A percentile compares a stretch with the other conserved stretches of the same genome.
These are phyloP conservation scores for Hippocampus zosterae DNA, from an alignment of 2,113 vertebrate genomes.

Conservation along the genomic window DNA sequence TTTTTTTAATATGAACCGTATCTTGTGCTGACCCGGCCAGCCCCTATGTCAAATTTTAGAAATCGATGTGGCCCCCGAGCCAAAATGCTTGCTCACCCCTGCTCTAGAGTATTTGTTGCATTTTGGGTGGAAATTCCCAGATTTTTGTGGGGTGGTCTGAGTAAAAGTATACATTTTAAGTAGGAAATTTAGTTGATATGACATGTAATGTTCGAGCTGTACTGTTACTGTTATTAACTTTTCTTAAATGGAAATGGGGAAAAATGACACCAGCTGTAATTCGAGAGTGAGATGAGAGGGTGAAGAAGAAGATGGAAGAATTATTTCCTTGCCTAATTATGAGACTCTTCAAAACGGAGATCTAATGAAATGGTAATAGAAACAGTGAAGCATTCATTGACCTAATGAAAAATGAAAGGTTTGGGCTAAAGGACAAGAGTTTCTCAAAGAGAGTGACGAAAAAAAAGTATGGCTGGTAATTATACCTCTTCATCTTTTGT, in stretches of 20 bases:
- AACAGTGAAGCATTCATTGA: conserved; percentile 70
- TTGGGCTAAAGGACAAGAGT: conserved; percentile 49
- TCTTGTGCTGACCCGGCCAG: too few relatives aligned
- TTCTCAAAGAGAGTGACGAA: conserved; percentile 43
- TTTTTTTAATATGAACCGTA: too few relatives aligned
- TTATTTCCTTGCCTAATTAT: conserved; percentile 52
- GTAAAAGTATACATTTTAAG: background rate
- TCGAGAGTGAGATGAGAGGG: conserved; percentile 23
- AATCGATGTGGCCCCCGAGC: too few relatives aligned
- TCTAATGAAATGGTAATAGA: conserved; percentile 68
- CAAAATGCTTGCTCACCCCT: too few relatives aligned
- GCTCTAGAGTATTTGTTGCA: too few relatives aligned
- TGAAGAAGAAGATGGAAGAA: conserved; percentile 22
- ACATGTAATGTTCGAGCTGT: conserved; percentile 16
- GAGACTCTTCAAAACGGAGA: conserved; percentile 59
- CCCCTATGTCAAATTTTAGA: too few relatives aligned
- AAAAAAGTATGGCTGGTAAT: conserved; percentile 56
- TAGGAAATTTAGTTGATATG: background rate
- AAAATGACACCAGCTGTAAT: conserved; percentile 44
- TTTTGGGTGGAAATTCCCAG: too few relatives aligned
- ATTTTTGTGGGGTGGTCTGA: too few relatives aligned
- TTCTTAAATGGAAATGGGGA: conserved; percentile 54
- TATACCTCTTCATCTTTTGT: conserved; percentile 66
- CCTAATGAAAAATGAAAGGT: conserved; percentile 62
- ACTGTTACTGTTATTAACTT: conserved; percentile 49